Percentiles rank a stretch among this genome's conserved stretches.
phyloP scores from a whole-genome alignment of 1,140 invertebrate species.

The Meloidogyne chitwoodi region DNA sequence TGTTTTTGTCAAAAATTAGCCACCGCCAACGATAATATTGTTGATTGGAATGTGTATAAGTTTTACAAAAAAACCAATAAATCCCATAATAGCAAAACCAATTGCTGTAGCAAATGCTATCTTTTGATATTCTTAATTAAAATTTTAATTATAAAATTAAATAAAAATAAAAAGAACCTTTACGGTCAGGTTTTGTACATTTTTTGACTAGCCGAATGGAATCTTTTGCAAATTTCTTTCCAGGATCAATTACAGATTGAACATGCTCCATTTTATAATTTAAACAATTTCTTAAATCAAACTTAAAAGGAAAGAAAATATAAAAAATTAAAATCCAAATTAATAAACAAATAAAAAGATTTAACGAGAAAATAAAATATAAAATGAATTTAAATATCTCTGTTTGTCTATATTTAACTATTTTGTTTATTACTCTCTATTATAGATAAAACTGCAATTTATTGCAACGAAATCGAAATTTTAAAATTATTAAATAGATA shows the following conservation, averaged over 20 bases:
- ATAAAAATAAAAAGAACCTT: constrained; percentile 67
- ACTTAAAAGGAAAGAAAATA: background rate
- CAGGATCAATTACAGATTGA: constrained; percentile 86
- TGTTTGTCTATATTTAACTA: background rate
- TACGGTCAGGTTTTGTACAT: constrained; percentile 97
- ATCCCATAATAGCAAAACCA: constrained; percentile 99
- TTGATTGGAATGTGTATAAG: constrained; percentile 98
- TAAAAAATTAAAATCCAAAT: background rate
- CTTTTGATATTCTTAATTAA: constrained; percentile 95
- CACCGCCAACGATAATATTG: constrained; percentile 18
- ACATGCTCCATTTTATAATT: constrained; percentile 35
- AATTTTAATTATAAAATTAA: background rate
- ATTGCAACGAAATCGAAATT: background rate
- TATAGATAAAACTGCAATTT: background rate
- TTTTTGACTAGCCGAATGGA: constrained; percentile 89
- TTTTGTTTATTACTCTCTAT: no score
- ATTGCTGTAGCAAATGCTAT: constrained; percentile 98
- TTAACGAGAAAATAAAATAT: constrained; percentile 1
- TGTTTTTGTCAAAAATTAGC: background rate
- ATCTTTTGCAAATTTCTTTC: constrained; percentile 91
- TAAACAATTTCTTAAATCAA: background rate
- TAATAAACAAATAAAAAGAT: constrained; percentile 9
- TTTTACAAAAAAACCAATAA: constrained; percentile 99
- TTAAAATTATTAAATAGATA: background rate
- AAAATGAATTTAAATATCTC: background rate